phyloP scores from a whole-genome alignment of 2,888 invertebrate species.

The Trichogramma evanescens region DNA sequence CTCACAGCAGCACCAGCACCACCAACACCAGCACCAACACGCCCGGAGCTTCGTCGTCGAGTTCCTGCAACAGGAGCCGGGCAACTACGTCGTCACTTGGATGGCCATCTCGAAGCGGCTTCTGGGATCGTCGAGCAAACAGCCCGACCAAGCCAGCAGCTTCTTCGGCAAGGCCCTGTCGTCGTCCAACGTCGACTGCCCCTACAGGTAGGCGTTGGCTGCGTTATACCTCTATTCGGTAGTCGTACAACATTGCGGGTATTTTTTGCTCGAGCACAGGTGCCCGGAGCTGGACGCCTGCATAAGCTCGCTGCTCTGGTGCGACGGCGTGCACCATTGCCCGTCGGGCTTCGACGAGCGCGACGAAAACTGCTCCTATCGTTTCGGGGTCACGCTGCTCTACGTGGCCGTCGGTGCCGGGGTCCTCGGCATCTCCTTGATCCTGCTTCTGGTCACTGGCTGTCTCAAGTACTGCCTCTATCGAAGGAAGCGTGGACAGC shows the following conservation, averaged over 20 bases:
- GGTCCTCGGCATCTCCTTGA: slow-evolving; percentile 55
- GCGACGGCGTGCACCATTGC: slow-evolving; percentile 72
- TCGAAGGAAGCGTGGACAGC: slow-evolving; percentile 49
- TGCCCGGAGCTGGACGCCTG: slow-evolving; percentile 77
- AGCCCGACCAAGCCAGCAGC: slow-evolving; percentile 25
- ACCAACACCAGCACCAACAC: slow-evolving; percentile 43
- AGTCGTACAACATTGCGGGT: neutral
- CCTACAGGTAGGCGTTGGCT: slow-evolving; percentile 56
- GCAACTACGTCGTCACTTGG: slow-evolving; percentile 70
- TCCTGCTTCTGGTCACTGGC: slow-evolving; percentile 56
- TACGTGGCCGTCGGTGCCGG: slow-evolving; percentile 62
- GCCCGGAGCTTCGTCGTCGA: slow-evolving; percentile 69
- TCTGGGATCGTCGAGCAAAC: slow-evolving; percentile 26
- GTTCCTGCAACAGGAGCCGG: slow-evolving; percentile 66
- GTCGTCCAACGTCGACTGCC: slow-evolving; percentile 58
- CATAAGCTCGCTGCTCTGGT: slow-evolving; percentile 71
- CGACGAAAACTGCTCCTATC: slow-evolving; percentile 67
- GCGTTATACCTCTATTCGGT: neutral
- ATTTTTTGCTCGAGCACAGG: slow-evolving; percentile 43
- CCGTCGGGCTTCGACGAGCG: slow-evolving; percentile 78
- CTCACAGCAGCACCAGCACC: slow-evolving; percentile 18
- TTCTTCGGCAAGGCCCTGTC: slow-evolving; percentile 29
- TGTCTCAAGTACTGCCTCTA: slow-evolving; percentile 53
- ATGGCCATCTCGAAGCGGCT: slow-evolving; percentile 68
- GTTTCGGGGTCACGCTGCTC: slow-evolving; percentile 60